Percentiles rank a stretch among this genome's conserved stretches.
These are phyloP conservation scores for Cynocephalus volans DNA, from an alignment of 2,113 vertebrate species.

Conservation along the genomic window DNA sequence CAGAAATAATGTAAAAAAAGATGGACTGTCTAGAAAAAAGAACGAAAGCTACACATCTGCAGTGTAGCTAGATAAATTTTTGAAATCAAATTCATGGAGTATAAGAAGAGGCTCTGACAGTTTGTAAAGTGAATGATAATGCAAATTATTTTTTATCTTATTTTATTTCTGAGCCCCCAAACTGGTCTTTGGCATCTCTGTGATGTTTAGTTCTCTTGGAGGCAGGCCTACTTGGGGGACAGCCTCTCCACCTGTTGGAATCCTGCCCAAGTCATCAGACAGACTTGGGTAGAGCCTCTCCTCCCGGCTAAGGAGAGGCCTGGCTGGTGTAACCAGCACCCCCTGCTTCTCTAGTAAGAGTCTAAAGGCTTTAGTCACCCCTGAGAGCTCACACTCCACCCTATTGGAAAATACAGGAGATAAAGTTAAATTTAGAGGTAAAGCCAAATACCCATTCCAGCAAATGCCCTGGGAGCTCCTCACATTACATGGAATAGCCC, in stretches of 20 bases:
- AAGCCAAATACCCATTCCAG: not conserved
- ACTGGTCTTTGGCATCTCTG: not conserved
- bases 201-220: not conserved
- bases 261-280: not conserved
- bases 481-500: not conserved
- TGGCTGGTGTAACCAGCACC: not conserved
- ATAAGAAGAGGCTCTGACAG: not conserved
- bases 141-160: not conserved
- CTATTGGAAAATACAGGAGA: not conserved
- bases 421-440: not conserved
- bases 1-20: slow-evolving; percentile 43
- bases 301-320: not conserved
- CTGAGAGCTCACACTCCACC: not conserved
- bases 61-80: not conserved
- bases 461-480: not conserved
- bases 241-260: not conserved
- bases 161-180: not conserved
- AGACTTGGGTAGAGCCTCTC: slow-evolving; percentile 36
- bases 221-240: not conserved
- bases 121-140: not conserved
- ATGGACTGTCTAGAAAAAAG: not conserved
- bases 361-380: slow-evolving; percentile 64
- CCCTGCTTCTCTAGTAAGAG: slow-evolving; percentile 16
- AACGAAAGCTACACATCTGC: not conserved
- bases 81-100: slow-evolving; percentile 3